A percentile compares a stretch with the other conserved stretches of the same genome.
These are phyloP conservation scores for Tetramorium simillimum DNA, from an alignment of 1,140 invertebrate genomes.

Conservation along the genomic window DNA sequence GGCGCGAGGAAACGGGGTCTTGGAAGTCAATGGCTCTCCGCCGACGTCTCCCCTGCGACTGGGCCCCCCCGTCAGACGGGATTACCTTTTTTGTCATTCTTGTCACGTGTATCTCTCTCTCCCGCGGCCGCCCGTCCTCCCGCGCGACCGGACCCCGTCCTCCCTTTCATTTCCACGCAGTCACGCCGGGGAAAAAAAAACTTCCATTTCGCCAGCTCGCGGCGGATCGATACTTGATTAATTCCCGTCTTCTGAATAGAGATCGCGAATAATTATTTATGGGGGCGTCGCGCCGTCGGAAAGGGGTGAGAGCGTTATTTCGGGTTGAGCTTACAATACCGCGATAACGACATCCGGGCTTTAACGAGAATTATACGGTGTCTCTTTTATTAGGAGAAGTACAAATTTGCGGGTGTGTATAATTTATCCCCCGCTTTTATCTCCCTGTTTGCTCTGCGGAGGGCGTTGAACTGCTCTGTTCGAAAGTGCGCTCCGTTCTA, in stretches of 20 bases:
- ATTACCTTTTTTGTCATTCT: conserved; percentile 81
- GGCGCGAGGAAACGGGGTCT: conserved; percentile 68
- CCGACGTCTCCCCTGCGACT: conserved; percentile 67
- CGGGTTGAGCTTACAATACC: too few relatives aligned
- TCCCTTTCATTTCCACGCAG: conserved; percentile 15
- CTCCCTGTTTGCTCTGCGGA: background rate
- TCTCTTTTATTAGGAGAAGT: background rate
- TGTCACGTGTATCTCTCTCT: conserved; percentile 78
- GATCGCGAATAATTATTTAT: conserved; percentile 40
- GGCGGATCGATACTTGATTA: conserved; percentile 52
- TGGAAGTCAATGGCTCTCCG: conserved; percentile 74
- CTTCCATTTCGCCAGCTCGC: background rate
- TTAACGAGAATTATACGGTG: background rate
- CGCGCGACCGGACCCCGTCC: background rate
- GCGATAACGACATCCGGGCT: background rate
- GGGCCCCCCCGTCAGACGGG: conserved; percentile 66
- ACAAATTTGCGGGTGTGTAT: background rate
- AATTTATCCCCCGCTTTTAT: background rate
- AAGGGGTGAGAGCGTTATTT: conserved; percentile 30
- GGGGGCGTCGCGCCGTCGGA: background rate
- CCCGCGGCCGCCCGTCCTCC: too few relatives aligned
- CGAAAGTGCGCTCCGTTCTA: background rate
- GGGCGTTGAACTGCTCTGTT: background rate
- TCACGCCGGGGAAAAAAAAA: conserved; percentile 37
- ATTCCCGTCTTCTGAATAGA: conserved; percentile 44